Evolutionary conservation across 2,888 invertebrate species (phyloP).

Genomic region (Drosophila prostipennis): DNA sequence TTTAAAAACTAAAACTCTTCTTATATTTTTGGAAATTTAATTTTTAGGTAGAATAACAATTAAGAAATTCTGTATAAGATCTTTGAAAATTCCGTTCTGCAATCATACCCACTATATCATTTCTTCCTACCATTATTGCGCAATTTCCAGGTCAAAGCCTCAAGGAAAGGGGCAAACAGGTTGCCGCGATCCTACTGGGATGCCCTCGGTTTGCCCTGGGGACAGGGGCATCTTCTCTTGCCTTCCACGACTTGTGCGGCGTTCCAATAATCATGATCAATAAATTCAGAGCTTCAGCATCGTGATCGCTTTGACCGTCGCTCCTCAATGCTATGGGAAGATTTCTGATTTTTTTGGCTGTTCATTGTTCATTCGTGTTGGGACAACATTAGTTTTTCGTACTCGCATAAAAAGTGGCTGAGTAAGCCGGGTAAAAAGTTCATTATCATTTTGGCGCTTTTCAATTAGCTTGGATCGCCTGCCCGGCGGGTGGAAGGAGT

Average conservation of each 20-base stretch:
- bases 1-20: too few relatives aligned
- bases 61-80: too few relatives aligned
- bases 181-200: constrained; percentile 8
- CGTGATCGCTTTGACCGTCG: constrained; percentile 72
- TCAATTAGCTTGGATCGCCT: constrained; percentile 53
- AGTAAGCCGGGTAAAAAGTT: constrained; percentile 41
- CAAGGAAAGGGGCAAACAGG: constrained; percentile 22
- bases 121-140: constrained; percentile 3
- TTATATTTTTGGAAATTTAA: too few relatives aligned
- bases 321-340: constrained; percentile 64
- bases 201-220: constrained; percentile 3
- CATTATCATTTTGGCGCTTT: constrained; percentile 54
- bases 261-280: constrained; percentile 74
- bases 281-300: constrained; percentile 63
- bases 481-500: constrained; percentile 7
- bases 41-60: too few relatives aligned
- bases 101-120: background rate
- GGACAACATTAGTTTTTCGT: constrained; percentile 63
- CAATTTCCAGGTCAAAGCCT: constrained; percentile 16
- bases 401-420: constrained; percentile 16
- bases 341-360: constrained; percentile 41
- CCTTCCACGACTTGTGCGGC: constrained; percentile 75
- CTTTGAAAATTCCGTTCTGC: background rate
- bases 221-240: constrained; percentile 58
- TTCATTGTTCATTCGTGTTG: constrained; percentile 56